Evolutionary conservation across 2,797 vertebrate genomes (phyloP), one percentile per base, ranked within the genome.

Genomic region (Scolopax bukidnonensis): DNA sequence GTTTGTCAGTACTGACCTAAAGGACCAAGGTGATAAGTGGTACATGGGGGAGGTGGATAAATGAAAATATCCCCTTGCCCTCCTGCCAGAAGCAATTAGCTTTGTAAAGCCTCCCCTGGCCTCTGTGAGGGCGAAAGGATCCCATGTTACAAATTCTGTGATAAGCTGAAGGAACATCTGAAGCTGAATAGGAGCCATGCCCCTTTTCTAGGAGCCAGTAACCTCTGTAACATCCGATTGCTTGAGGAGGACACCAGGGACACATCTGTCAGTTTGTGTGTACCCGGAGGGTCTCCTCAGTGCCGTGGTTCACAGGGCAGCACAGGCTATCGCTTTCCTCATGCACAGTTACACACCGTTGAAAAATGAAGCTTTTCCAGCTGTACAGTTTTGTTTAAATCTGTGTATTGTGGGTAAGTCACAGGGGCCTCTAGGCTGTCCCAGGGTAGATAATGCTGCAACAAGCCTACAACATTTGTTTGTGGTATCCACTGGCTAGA

Each of bases 11-110:
- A 27, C 23, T 47, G 57, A 63, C 27, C 9, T 61, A 19, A 63
- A 45, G 53, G 40, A 40, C 25, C 0, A 0, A 40, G 33, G 11
- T n/a, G 56, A 8, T 67, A 57, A 51, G 4, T 48, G 47, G 28
- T 27, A 74, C 40, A 11, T n/a, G 28, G 19, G 14, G 18, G 13
- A 59, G 16, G 13, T 30, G 24, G 38, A 8, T 83, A 56, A 63
- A 33, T 56, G 25, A 43, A 79, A 91, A 64, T 45, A 45, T 5
- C 43, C 48, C n/a, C 23, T 83, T 56, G 16, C 33, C 53, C 12
- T 53, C 36, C 59, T 23, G 9, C 51, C 48, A 45, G 33, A 18
- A 81, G 8, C 12, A 45, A 4, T 57, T 41, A 50, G 32, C 27
- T 75, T 65, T 89, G 30, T 36, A 63, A 40, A 57, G 61, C 68